Evolutionary conservation across 2,113 vertebrate species (phyloP), one percentile per base, ranked within the genome.

Genomic region (Mastomys coucha): DNA sequence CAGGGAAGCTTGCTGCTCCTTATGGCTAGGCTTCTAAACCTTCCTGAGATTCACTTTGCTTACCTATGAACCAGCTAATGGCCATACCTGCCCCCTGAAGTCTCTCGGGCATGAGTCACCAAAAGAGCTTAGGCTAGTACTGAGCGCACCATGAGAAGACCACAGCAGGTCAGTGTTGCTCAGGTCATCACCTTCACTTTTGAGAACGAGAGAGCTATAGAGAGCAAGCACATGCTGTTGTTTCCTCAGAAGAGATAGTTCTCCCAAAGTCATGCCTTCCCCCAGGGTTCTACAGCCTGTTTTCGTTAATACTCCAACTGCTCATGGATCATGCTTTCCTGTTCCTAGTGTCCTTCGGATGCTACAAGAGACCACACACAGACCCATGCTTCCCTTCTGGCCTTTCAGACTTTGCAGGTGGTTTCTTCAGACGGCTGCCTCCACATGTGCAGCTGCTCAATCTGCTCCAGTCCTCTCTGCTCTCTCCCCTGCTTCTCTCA

Each of bases 21-120:
- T 12, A 78, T 39, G 36, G n/a, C 33, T 36, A 2, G 26, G 9
- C 77, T 95, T 87, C 84, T 89, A 63, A 28, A 72, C 42, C 94
- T 80, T 63, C 75, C 28, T 53, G 85, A 85, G 93, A 67, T 58
- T 84, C 51, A 56, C 80, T 63, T 87, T 93, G n/a, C 28, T 63
- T 22, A 17, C 63, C 10, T 89, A 9, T 70, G 92, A 89, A 51
- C 49, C 67, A 39, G 65, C 39, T 72, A 70, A 58, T 24, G 45
- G 31, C 22, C 51, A 36, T 26, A 42, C 33, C 72, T 92, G 45
- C 24, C 39, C 26, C 39, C 13, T 75, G 45, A 45, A 45, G 12
- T 20, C 3, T 16, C 16, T 4, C 45, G 70, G 36, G 12, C 69
- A 20, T 6, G 72, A 39, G 53, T 86, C 91, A 77, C 5, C 8